Evolutionary conservation across 2,113 vertebrate genomes (phyloP), one percentile per base, ranked within the genome.

Genomic region (Gymnocephalus cernua): DNA sequence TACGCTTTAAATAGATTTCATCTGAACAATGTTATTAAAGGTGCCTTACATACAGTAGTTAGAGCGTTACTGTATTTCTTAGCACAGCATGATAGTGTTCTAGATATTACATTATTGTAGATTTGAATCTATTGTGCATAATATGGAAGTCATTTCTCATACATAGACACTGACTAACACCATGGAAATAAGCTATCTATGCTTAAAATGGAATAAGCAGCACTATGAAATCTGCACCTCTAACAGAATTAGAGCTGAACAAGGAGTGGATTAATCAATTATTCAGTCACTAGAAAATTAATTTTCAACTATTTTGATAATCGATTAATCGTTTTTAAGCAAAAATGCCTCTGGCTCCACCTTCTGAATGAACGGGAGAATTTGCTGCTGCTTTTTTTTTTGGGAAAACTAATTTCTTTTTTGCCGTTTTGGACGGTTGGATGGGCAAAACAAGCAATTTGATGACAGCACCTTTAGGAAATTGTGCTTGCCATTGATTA

Each of bases 41-140:
- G 35, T n/a, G 27, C 56, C 19, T 32, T 41, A 53, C 68, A 23
- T 6, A 23, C 18, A n/a, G 14, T 18, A 59, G 23, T 16, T 45
- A 4, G 1, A 44, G 2, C 15, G 15, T 12, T 25, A 14, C 27
- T 72, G 57, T 58, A 32, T 85, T 82, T 69, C 50, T 77, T 19
- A 61, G 25, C 74, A 66, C 75, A 56, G 59, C 51, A 67, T 11
- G 57, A 23, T 3, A 47, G 27, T 44, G 67, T 51, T 65, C 41
- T 53, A 32, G 15, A 69, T 79, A 73, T 66, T 54, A 10, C 10
- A 58, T 6, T 76, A 23, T 59, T 59, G 15, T 21, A 41, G 21
- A 75, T 63, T 44, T 72, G 12, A 72, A 74, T 75, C 6, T 45
- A 48, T 67, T 67, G 13, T 58, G 44, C 68, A 61, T 54, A 68